Evolutionary conservation across 2,113 vertebrate species (phyloP).

Genomic region (Hydropotes inermis): DNA sequence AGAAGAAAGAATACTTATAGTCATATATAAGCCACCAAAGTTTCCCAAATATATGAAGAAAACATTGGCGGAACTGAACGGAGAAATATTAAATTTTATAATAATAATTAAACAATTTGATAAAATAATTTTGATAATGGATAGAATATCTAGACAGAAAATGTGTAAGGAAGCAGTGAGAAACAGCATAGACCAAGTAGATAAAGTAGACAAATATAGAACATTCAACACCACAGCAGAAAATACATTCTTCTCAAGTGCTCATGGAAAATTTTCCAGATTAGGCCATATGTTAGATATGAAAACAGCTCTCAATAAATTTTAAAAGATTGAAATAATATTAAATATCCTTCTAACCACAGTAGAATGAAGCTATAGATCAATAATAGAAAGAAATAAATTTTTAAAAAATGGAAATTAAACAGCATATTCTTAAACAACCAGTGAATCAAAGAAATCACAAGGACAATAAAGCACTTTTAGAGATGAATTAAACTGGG

Average conservation of each 20-base stretch:
- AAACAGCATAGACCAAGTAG: not conserved
- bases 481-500: not conserved
- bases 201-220: not conserved
- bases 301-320: not conserved
- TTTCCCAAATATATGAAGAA: not conserved
- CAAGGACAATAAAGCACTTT: not conserved
- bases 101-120: not conserved
- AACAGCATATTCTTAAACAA: not conserved
- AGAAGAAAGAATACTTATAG: not conserved
- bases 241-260: not conserved
- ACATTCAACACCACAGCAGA: not conserved
- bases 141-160: not conserved
- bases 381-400: not conserved
- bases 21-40: not conserved
- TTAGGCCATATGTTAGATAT: not conserved
- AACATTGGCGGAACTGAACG: not conserved
- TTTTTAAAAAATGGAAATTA: not conserved
- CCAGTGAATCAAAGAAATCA: not conserved
- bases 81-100: not conserved
- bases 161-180: not conserved
- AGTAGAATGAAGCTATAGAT: not conserved
- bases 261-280: not conserved
- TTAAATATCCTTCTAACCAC: not conserved
- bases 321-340: not conserved
- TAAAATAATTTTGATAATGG: not conserved